Conservation (phyloP, 2,888 invertebrate species). For the Alentia gelatinosa region DNA sequence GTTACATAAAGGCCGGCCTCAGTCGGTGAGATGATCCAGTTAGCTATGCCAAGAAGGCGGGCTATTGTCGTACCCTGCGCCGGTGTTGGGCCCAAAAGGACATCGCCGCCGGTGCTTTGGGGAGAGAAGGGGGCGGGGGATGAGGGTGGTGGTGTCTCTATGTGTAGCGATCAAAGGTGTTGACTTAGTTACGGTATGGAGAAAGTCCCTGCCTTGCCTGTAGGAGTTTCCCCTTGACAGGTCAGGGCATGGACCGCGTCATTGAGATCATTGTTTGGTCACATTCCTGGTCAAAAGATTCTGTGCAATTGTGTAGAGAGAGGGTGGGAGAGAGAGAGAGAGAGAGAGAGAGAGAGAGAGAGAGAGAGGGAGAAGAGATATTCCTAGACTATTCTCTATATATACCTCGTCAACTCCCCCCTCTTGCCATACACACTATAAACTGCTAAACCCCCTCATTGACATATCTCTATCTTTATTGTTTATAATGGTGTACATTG, state of each 20-base stretch:
- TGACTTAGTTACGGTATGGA: neutral
- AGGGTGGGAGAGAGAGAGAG: neutral
- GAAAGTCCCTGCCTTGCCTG: too few species aligned
- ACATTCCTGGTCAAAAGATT: neutral
- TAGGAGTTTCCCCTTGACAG: too few species aligned
- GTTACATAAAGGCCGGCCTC: neutral
- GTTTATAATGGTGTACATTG: too few species aligned
- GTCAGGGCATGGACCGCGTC: neutral
- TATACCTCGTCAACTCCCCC: too few species aligned
- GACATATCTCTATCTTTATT: too few species aligned
- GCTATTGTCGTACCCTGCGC: neutral
- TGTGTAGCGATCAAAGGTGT: neutral
- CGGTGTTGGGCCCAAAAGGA: neutral
- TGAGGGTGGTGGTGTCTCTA: neutral
- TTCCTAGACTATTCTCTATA: too few species aligned
- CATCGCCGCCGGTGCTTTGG: neutral
- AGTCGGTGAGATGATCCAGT: neutral
- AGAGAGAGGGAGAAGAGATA: too few species aligned
- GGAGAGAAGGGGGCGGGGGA: neutral
- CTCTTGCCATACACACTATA: too few species aligned
- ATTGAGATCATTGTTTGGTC: neutral
- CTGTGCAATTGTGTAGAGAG: too few species aligned
- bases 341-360: too few species aligned
- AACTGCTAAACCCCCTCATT: too few species aligned
- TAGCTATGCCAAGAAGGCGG: slow-evolving; percentile 32